Evolutionary conservation across 2,888 invertebrate genomes (phyloP).

Genomic region (Dryobota labecula): DNA sequence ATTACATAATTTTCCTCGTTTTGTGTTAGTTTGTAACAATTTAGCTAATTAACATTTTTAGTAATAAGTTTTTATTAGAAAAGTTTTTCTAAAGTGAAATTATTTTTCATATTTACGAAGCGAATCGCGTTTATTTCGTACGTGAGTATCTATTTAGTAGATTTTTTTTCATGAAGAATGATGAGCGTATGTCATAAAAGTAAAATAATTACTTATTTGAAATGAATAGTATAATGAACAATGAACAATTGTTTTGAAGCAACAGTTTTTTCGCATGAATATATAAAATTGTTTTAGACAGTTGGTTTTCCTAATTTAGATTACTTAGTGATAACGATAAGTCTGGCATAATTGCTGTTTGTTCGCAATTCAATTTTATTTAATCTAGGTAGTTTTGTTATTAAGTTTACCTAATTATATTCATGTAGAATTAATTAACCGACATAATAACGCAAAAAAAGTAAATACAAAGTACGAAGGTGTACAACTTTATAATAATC

Average conservation of each 20-base stretch:
- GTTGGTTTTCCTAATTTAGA: conserved; percentile 39
- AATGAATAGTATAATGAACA: conserved; percentile 17
- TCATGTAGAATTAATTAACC: conserved; percentile 1
- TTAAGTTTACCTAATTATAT: neutral
- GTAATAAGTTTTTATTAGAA: conserved; percentile 9
- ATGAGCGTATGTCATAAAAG: conserved; percentile 1
- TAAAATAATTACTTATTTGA: conserved; percentile 12
- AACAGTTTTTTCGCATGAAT: conserved; percentile 36
- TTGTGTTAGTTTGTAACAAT: conserved; percentile 50
- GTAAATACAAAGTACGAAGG: no score
- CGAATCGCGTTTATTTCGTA: conserved; percentile 17
- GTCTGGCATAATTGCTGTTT: conserved; percentile 35
- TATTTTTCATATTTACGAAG: conserved; percentile 11
- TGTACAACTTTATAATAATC: no score
- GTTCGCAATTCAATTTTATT: conserved; percentile 14
- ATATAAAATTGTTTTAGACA: conserved; percentile 26
- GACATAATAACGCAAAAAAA: neutral
- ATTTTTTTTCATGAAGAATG: conserved; percentile 1
- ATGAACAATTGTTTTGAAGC: conserved; percentile 41
- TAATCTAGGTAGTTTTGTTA: conserved; percentile 7
- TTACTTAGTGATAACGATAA: conserved; percentile 39
- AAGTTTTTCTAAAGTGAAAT: conserved; percentile 25
- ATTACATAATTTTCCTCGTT: conserved; percentile 67
- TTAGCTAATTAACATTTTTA: conserved; percentile 36
- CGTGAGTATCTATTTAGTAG: conserved; percentile 56